Evolutionary conservation across 2,888 invertebrate species (phyloP), one percentile per base, ranked within the genome.

Genomic region (Sarcophaga subvicina): DNA sequence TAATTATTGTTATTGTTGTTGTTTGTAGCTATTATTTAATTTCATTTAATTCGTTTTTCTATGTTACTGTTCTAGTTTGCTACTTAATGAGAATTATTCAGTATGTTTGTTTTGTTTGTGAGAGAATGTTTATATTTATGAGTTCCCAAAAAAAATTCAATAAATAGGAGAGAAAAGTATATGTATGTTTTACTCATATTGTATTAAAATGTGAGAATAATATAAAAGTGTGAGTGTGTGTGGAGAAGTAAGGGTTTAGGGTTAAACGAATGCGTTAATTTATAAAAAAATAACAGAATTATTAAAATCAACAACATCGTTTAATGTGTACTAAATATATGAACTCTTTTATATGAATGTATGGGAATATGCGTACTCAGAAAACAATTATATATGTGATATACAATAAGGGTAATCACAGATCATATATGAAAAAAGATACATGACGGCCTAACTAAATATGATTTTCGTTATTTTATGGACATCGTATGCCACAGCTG

Each of bases 31-130:
- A 69, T 54, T 81, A 63, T 81, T 70, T 62, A 70, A 81, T 76
- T 76, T 81, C 69, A 76, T 81, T 81, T 8, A 69, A 76, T 70
- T 75, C 70, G 63, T 63, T 81, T 73, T 62, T 75, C 80, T 81
- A 75, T 67, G 69, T 75, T 75, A 27, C 60, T 80, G 73, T 67
- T 37, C 37, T 37, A 37, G 2, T 37, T 37, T 37, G 10, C 8
- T 37, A 37, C 10, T 37, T 37, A 37, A 37, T 2, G 8, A 10
- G 37, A 37, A 67, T 67, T 49, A 11, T 63, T 66, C 25, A 22
- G n/a, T 10, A 11, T 47, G 4, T 62, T n/a, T 22, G 72, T 45
- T 73, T 66, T 72, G 27, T 54, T 66, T 22, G 27, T 25, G 22
- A 14, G 45, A 10, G 17, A 17, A 69, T 25, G 60, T 10, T 37